Base-by-base conservation (phyloP, 1,140 invertebrate species). In the Vanessa atalanta region DNA sequence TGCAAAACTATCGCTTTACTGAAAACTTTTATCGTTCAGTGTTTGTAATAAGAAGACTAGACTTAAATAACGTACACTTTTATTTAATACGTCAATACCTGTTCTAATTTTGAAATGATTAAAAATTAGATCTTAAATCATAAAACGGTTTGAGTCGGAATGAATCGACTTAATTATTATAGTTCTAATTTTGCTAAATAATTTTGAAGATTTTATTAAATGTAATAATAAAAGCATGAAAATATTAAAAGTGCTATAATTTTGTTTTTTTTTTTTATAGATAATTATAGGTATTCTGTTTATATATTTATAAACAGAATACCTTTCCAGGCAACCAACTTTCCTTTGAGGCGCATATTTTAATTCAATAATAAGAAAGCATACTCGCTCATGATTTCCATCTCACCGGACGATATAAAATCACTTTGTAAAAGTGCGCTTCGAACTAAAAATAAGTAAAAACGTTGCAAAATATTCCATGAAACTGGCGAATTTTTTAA, bases 401-500 rank as follows among this genome's bases (percentile, higher is more conserved):
- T 66, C 51, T 53, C 20, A 31, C 50, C 16, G 65, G 31, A 55
- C 65, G 26, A 43, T 53, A 55, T 67, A 53, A 66, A 66, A 67
- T 31, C 50, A 23, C 65, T 55, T 53, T 31, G 50, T 66, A 51
- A 51, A 50, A 51, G 48, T 48, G 16, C 50, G 47, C 48, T 13
- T 16, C 16, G 7, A 55, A 31, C n/a, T 37, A 67, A 67, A 66
- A 67, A 67, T 67, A 55, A 67, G 65, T 55, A 53, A 66, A 66
- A 66, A 20, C 47, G 23, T 50, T 55, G 26, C 26, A 20, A 67
- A 43, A 67, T 67, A 37, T 37, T 37, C 15, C 57, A 13, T 37
- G 12, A 15, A 14, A 51, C 13, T 3, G 6, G 13, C 4, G 57
- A n/a, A 37, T 6, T 15, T 37, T 37, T 61, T 67, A 43, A 67